phyloP scores from a whole-genome alignment of 2,113 vertebrate species.

The Dasyprocta punctata region DNA sequence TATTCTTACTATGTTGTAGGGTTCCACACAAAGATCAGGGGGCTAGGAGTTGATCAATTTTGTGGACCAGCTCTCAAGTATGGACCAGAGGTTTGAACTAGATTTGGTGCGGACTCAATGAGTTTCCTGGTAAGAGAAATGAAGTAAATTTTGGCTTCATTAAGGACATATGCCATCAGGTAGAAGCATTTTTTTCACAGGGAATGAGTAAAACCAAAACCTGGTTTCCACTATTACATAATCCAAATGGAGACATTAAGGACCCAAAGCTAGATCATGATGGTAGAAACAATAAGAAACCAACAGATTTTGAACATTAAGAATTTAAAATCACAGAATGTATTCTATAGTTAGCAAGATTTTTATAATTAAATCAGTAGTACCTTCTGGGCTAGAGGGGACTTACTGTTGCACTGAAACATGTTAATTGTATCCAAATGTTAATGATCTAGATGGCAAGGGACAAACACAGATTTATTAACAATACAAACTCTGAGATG shows the following conservation, averaged over 20 bases:
- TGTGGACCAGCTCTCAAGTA: background rate
- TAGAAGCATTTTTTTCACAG: background rate
- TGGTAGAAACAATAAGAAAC: background rate
- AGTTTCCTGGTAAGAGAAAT: background rate
- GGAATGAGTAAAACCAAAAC: background rate
- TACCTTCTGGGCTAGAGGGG: background rate
- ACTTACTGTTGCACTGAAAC: background rate
- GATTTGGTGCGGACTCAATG: background rate
- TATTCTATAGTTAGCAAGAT: background rate
- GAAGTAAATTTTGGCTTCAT: background rate
- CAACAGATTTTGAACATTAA: background rate
- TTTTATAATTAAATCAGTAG: background rate
- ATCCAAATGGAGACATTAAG: background rate
- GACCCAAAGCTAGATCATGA: background rate
- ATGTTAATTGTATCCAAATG: background rate
- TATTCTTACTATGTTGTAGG: background rate
- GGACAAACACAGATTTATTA: background rate
- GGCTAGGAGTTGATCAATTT: too few relatives aligned
- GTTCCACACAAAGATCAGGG: background rate
- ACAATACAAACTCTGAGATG: background rate
- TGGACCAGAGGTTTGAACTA: background rate
- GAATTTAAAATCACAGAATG: background rate
- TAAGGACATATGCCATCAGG: background rate
- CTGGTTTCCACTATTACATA: background rate
- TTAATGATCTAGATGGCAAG: background rate